These are phyloP conservation scores for Lethrus apterus DNA, from an alignment of 1,140 invertebrate species.

Conservation along the genomic window DNA sequence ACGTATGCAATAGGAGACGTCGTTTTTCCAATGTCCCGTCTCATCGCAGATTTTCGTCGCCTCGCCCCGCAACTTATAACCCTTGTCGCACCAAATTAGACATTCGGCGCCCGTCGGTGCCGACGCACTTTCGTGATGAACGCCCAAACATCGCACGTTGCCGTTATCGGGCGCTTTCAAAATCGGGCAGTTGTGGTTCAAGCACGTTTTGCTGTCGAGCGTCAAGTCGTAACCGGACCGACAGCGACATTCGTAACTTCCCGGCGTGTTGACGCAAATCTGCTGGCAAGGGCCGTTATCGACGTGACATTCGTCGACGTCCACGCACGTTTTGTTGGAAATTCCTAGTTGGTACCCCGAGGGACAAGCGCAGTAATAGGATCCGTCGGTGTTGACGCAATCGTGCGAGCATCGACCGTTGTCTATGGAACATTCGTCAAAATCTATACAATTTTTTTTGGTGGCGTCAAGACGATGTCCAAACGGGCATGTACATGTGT, in stretches of 20 bases:
- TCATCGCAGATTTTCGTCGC: conserved; percentile 43
- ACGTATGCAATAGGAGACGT: conserved; percentile 45
- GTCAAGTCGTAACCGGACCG: conserved; percentile 37
- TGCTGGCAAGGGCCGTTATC: conserved; percentile 49
- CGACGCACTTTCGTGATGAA: conserved; percentile 10
- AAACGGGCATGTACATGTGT: conserved; percentile 49
- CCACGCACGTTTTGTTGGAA: conserved; percentile 46
- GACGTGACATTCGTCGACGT: conserved; percentile 54
- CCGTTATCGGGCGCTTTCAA: conserved; percentile 22
- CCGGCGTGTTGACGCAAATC: conserved; percentile 43
- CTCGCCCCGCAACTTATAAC: conserved; percentile 47
- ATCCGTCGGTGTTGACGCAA: conserved; percentile 61
- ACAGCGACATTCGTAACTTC: conserved; percentile 44
- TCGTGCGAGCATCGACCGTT: conserved; percentile 61
- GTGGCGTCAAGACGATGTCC: conserved; percentile 45
- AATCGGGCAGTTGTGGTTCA: conserved; percentile 19
- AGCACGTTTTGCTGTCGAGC: conserved; percentile 21
- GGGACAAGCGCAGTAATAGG: conserved; percentile 50
- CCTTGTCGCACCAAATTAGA: conserved; percentile 47
- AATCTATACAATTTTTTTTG: conserved; percentile 47
- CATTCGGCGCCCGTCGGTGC: conserved; percentile 47
- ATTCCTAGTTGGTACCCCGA: conserved; percentile 40
- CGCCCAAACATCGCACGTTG: conserved; percentile 20
- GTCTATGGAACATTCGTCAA: conserved; percentile 57
- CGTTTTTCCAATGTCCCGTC: conserved; percentile 47